Base-by-base conservation (phyloP, 2,888 invertebrate genomes). In the Leptinotarsa rubiginosa region DNA sequence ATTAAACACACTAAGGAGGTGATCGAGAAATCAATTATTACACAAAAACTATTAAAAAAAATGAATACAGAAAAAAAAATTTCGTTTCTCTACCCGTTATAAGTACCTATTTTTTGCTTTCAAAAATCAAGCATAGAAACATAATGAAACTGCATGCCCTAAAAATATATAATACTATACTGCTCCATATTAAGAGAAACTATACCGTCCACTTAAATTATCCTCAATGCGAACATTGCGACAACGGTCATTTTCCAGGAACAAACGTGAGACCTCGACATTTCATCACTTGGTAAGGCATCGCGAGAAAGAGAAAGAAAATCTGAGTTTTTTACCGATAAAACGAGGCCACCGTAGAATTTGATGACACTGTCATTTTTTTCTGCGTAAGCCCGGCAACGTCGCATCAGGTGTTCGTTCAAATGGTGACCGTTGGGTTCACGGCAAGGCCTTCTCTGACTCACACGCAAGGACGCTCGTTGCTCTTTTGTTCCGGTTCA, bases 391-490 rank as follows among this genome's bases (percentile, higher is more conserved):
- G 49, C n/a, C 54, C 71, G 75, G 75, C 75, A 75, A 75, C 72
- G 49, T 49, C 72, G 75, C 69, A 75, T 72, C 75, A 72, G 75
- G 75, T 75, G 72, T 75, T 72, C 65, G 20, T 69, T 72, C 69
- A 47, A 69, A 69, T 75, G 75, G 75, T 72, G 67, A 75, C 72
- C 56, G 41, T 65, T 52, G 75, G 62, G 75, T 75, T 72, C 82
- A 80, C 79, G 82, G 84, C 86, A 86, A 86, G 86, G 86, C 82
- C 85, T 84, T 84, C 84, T 84, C 83, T 84, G 85, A 85, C 83
- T 85, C 84, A 85, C 84, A 85, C 84, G 85, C 85, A 86, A 86
- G 86, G 86, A 85, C 86, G 85, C 84, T 79, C 85, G 80, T 84
- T 85, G 84, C 83, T 85, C 84, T 84, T 79, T 84, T 83, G 84